Evolutionary conservation across 2,888 invertebrate genomes (phyloP).

Genomic region (Aelia acuminata): DNA sequence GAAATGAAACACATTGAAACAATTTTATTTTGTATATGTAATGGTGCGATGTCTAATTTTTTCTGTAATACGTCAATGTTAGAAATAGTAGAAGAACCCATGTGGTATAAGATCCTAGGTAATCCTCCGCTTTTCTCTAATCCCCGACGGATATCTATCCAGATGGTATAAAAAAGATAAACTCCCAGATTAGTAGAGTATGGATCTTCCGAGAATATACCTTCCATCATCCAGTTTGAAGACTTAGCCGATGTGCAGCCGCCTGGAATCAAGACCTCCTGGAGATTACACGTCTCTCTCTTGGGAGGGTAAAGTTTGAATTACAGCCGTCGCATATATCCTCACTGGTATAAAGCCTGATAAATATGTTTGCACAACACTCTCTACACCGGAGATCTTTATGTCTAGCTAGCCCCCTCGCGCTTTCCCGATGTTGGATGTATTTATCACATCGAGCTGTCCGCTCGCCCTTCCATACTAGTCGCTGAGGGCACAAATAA

Average conservation of each 20-base stretch:
- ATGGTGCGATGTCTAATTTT: no score
- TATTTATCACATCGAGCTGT: conserved; percentile 19
- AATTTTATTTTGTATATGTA: no score
- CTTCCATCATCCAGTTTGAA: conserved; percentile 22
- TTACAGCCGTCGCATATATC: conserved; percentile 34
- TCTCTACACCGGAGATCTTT: not conserved
- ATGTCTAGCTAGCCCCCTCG: not conserved
- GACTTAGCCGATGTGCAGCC: conserved; percentile 44
- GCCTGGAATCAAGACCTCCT: conserved; percentile 11
- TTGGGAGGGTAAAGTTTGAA: conserved; percentile 33
- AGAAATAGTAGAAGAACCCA: no score
- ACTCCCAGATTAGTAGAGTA: not conserved
- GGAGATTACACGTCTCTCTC: conserved; percentile 32
- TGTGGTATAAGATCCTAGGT: not conserved
- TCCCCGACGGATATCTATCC: not conserved
- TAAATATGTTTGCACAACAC: conserved; percentile 41
- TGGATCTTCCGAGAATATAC: conserved; percentile 2
- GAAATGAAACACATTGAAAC: no score
- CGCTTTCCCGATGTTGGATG: not conserved
- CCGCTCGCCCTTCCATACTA: conserved; percentile 1
- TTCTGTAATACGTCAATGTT: no score
- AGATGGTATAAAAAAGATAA: conserved; percentile 14
- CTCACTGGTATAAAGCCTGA: conserved; percentile 5
- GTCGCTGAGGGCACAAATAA: conserved; percentile 22
- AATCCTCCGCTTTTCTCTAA: not conserved